Conservation (phyloP, 2,797 vertebrate genomes). For the Selene dorsalis region DNA sequence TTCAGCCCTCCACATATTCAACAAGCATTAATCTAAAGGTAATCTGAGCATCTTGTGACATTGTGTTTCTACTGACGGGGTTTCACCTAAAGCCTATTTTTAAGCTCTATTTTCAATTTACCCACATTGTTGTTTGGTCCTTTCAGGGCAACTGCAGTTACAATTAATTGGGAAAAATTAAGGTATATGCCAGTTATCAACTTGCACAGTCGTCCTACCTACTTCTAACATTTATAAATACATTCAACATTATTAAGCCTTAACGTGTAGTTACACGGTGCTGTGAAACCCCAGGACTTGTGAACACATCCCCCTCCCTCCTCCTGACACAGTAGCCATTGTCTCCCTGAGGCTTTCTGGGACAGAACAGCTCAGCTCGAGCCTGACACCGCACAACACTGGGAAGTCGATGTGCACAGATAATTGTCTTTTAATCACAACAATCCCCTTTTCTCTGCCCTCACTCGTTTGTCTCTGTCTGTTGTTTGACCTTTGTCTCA, state of each 20-base stretch:
- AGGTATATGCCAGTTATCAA: not conserved
- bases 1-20: not conserved
- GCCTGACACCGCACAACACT: constrained; percentile 87
- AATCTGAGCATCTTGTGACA: not conserved
- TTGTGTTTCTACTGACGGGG: not conserved
- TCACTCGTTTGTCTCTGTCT: constrained; percentile 70
- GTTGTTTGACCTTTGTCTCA: constrained; percentile 60
- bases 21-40: not conserved
- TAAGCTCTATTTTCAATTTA: not conserved
- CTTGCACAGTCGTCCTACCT: not conserved
- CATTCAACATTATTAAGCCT: constrained; percentile 15
- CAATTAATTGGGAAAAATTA: not conserved
- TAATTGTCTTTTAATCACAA: constrained; percentile 87
- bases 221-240: not conserved
- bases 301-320: constrained; percentile 38
- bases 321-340: constrained; percentile 82
- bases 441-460: constrained; percentile 81
- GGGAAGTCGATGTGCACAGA: constrained; percentile 86
- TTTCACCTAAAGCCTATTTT: not conserved
- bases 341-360: constrained; percentile 77
- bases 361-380: constrained; percentile 82
- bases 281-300: constrained; percentile 59
- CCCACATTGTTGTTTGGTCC: not conserved
- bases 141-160: not conserved
- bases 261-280: constrained; percentile 38